Evolutionary conservation across 92 coral and sea anemone genomes (phyloP), one percentile per base, ranked within the genome.

Genomic region (Montipora capitata): DNA sequence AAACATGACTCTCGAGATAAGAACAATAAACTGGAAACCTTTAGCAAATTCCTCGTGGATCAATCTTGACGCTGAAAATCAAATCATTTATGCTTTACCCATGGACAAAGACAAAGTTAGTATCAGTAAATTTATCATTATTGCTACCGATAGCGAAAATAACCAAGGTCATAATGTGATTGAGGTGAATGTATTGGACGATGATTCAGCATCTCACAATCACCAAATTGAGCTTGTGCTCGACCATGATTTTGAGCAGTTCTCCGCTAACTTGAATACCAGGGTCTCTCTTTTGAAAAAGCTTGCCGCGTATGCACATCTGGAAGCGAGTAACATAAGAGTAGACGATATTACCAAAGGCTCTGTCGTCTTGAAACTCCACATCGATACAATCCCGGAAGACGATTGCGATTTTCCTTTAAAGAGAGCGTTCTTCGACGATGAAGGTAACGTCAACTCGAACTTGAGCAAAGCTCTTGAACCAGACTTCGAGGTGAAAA

Each of bases 31-130:
- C 10, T 91, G 92, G 20, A 77, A 73, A 10, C 77, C 78, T n/a
- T 45, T 94, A 14, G 51, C 85, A 9, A 27, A 27, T 1, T 27
- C 35, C 35, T 27, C 35, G 35, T 97, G 99, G 99, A 87, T 97
- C 44, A 77, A 88, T 58, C 82, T 97, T 11, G 92, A 93, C 48
- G 58, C 78, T 12, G 74, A 76, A 49, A 74, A 43, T 7, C 99
- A 96, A 40, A 86, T 85, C 6, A 75, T 96, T 42, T 94, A 90
- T 84, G 96, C 91, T 3, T 74, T 93, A 56, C 98, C 99, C 4
- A 61, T 78, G 8, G 89, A 86, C 75, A 72, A 84, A 20, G 13
- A 81, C 4, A 85, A 88, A n/a, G 68, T 89, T 4, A 86, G 86
- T 4, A 15, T 54, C 43, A 90, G 94, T 59, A 76, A 80, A 17